Conservation (phyloP, 2,797 vertebrate species). For the Serranus cabrilla region DNA sequence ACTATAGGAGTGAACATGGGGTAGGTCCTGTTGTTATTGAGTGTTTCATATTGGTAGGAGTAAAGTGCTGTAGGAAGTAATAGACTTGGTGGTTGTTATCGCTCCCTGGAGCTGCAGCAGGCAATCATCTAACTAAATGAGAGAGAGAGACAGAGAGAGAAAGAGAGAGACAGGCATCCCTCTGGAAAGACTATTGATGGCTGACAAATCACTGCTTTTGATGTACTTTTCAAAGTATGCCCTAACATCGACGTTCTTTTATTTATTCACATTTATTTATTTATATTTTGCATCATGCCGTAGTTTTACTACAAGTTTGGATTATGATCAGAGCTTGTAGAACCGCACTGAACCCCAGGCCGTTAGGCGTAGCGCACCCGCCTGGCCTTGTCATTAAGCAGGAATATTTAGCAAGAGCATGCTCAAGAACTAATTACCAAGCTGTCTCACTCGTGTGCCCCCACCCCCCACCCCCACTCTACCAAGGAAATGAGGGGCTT, state of each 20-base stretch:
- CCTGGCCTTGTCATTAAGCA: slow-evolving; percentile 76
- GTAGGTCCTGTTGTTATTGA: slow-evolving; percentile 81
- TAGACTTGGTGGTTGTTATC: slow-evolving; percentile 81
- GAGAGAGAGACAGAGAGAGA: slow-evolving; percentile 61
- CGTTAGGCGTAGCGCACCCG: slow-evolving; percentile 47
- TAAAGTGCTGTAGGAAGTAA: slow-evolving; percentile 86
- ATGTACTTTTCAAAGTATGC: slow-evolving; percentile 79
- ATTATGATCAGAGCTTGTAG: slow-evolving; percentile 67
- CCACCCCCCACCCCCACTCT: slow-evolving; percentile 31
- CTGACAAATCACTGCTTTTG: slow-evolving; percentile 76
- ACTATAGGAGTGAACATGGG: slow-evolving; percentile 78
- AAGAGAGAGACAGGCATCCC: slow-evolving; percentile 55
- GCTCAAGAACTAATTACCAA: slow-evolving; percentile 80
- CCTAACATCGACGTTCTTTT: slow-evolving; percentile 71
- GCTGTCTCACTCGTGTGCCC: slow-evolving; percentile 68
- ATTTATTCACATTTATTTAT: slow-evolving; percentile 69
- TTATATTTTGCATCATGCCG: slow-evolving; percentile 47
- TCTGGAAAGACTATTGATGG: slow-evolving; percentile 75
- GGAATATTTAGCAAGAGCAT: slow-evolving; percentile 75
- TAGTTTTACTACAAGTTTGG: slow-evolving; percentile 61
- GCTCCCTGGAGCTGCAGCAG: slow-evolving; percentile 79
- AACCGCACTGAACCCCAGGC: slow-evolving; percentile 62
- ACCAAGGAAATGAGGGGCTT: slow-evolving; percentile 70
- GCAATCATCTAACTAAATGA: slow-evolving; percentile 86
- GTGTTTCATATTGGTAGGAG: slow-evolving; percentile 84